These are phyloP conservation scores for Orthonyx spaldingii DNA, from an alignment of 2,113 vertebrate genomes.

Conservation along the genomic window DNA sequence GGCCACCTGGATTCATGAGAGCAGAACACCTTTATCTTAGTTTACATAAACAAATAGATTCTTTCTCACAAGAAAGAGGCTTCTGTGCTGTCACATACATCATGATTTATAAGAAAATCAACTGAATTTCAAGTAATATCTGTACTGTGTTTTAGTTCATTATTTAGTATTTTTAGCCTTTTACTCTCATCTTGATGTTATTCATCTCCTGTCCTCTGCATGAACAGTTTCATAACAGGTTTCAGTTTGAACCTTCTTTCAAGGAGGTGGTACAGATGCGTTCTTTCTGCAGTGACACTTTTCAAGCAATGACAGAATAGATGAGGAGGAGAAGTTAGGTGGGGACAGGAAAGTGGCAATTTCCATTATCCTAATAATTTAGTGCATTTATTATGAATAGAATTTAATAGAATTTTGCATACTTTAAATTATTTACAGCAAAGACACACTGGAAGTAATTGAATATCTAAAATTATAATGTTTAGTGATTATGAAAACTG, in stretches of 20 bases:
- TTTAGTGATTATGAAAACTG: not conserved
- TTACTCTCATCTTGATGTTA: not conserved
- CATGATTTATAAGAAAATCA: not conserved
- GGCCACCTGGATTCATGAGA: too few species aligned
- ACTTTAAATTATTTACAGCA: not conserved
- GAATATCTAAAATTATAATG: not conserved
- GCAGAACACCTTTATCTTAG: too few species aligned
- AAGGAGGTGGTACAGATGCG: not conserved
- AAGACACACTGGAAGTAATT: not conserved
- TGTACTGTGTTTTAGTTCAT: not conserved
- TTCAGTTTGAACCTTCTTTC: not conserved
- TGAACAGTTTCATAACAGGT: not conserved
- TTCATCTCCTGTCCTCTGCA: not conserved
- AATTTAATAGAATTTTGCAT: not conserved
- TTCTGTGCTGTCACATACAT: too few species aligned
- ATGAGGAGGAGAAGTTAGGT: not conserved
- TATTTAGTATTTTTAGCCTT: not conserved
- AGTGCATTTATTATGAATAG: not conserved
- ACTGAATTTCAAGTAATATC: not conserved
- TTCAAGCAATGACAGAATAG: not conserved
- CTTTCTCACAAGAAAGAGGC: too few species aligned
- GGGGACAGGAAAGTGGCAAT: not conserved
- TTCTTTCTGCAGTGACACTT: not conserved
- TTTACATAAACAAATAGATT: too few species aligned
- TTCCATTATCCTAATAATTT: not conserved